These are phyloP conservation scores for Mylabris sibirica DNA, from an alignment of 2,888 invertebrate species.

Conservation along the genomic window DNA sequence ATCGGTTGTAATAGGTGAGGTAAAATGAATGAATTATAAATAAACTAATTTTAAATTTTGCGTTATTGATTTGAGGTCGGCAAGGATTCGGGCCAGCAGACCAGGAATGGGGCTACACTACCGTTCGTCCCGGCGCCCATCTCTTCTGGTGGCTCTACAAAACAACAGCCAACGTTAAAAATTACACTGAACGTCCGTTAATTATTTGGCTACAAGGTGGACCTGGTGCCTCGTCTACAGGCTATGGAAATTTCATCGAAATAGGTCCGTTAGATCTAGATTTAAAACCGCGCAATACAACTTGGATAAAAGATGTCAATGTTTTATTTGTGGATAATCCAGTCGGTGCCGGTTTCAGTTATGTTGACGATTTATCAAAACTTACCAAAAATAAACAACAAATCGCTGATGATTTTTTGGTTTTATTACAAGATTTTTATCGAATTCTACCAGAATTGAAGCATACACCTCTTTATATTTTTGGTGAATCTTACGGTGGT, in stretches of 20 bases:
- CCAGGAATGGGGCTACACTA: slow-evolving; percentile 76
- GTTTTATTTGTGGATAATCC: slow-evolving; percentile 92
- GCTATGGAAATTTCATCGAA: slow-evolving; percentile 78
- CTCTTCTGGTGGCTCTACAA: slow-evolving; percentile 80
- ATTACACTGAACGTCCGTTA: slow-evolving; percentile 18
- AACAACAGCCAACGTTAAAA: slow-evolving; percentile 20
- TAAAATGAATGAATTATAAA: neutral
- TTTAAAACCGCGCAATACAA: slow-evolving; percentile 62
- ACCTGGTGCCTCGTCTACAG: slow-evolving; percentile 67
- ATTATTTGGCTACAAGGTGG: slow-evolving; percentile 74
- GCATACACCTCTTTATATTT: slow-evolving; percentile 79
- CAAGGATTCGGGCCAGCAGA: slow-evolving; percentile 64
- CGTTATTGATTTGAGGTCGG: slow-evolving; percentile 8
- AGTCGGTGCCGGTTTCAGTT: slow-evolving; percentile 88
- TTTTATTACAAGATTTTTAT: slow-evolving; percentile 75
- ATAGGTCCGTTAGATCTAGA: slow-evolving; percentile 45
- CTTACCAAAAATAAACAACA: slow-evolving; percentile 68
- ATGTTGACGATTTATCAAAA: slow-evolving; percentile 64
- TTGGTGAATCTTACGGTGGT: slow-evolving; percentile 91
- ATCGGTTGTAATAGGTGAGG: neutral
- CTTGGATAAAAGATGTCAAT: slow-evolving; percentile 69
- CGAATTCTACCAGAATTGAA: slow-evolving; percentile 72
- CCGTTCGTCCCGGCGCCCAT: slow-evolving; percentile 73
- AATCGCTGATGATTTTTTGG: slow-evolving; percentile 79
- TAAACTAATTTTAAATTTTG: neutral